phyloP scores from a whole-genome alignment of 2,888 invertebrate species.

The Agrotis puta region DNA sequence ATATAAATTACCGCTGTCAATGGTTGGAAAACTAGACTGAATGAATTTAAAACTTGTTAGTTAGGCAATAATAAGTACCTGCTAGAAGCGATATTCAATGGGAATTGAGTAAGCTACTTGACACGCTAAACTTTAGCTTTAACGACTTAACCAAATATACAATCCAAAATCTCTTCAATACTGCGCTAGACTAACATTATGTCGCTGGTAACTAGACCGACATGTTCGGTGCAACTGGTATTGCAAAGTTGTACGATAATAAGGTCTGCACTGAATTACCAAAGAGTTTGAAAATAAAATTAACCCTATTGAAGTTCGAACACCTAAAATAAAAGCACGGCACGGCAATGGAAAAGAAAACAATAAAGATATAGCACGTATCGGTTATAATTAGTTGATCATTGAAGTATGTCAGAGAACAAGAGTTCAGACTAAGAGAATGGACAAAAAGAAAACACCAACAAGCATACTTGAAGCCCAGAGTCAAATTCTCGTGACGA shows the following conservation, averaged over 20 bases:
- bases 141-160: conserved; percentile 32
- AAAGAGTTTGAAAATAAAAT: conserved; percentile 11
- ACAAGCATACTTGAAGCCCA: neutral
- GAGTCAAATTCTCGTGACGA: conserved; percentile 32
- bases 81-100: conserved; percentile 28
- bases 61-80: conserved; percentile 48
- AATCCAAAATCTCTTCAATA: conserved; percentile 11
- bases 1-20: conserved; percentile 51
- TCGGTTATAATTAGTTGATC: conserved; percentile 43
- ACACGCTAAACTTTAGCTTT: conserved; percentile 37
- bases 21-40: conserved; percentile 30
- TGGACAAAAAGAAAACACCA: conserved; percentile 14
- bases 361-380: conserved; percentile 29
- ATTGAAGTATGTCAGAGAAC: conserved; percentile 34
- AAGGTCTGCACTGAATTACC: conserved; percentile 9
- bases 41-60: conserved; percentile 44
- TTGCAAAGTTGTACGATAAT: conserved; percentile 17
- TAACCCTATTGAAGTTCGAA: conserved; percentile 34
- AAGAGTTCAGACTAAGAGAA: conserved; percentile 23
- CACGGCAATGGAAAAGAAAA: conserved; percentile 35
- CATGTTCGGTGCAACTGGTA: conserved; percentile 9
- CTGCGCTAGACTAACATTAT: conserved; percentile 9
- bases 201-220: conserved; percentile 18
- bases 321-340: conserved; percentile 29
- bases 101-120: conserved; percentile 37